These are phyloP conservation scores for Champsocephalus esox DNA, from an alignment of 2,797 vertebrate genomes.

Conservation along the genomic window DNA sequence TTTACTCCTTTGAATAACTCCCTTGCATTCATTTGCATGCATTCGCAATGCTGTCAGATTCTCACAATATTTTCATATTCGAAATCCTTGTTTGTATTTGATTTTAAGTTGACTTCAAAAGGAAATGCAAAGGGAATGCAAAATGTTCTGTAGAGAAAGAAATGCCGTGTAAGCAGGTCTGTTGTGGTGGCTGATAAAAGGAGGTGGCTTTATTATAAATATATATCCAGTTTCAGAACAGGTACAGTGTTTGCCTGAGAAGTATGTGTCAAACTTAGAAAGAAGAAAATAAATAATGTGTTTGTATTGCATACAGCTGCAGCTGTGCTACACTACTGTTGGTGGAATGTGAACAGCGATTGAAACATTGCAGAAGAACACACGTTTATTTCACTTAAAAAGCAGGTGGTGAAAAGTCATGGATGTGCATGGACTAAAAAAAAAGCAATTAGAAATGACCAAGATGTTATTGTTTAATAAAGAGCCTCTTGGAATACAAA, in stretches of 20 bases:
- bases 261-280: background rate
- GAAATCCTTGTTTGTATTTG: constrained; percentile 5
- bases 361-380: background rate
- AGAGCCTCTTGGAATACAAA: background rate
- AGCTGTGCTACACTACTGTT: background rate
- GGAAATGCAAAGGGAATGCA: constrained; percentile 1
- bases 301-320: background rate
- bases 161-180: background rate
- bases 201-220: background rate
- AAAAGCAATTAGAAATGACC: background rate
- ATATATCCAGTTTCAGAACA: background rate
- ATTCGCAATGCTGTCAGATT: constrained; percentile 3
- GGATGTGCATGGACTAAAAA: background rate
- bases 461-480: background rate
- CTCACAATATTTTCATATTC: background rate
- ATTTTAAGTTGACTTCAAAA: background rate
- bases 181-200: background rate
- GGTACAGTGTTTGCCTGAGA: background rate
- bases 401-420: background rate
- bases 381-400: background rate
- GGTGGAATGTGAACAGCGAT: background rate
- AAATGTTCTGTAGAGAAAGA: constrained; percentile 5
- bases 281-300: background rate
- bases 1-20: constrained; percentile 6
- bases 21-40: constrained; percentile 14